phyloP scores from a whole-genome alignment of 1,140 invertebrate species.

The Mycetomoellerius zeteki region DNA sequence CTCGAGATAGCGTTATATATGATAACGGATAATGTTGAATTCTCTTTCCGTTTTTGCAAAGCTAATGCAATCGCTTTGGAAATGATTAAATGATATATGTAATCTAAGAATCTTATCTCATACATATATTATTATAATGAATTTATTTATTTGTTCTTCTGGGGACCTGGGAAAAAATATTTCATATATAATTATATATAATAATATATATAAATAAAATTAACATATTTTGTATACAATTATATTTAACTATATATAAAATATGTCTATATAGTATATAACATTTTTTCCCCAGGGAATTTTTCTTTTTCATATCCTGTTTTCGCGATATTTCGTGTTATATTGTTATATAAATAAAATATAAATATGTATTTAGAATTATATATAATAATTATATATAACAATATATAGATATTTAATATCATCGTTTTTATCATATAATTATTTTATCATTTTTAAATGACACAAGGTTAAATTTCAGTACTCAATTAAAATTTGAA shows the following conservation, averaged over 20 bases:
- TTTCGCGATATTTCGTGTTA: background rate
- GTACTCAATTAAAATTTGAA: background rate
- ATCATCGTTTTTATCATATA: background rate
- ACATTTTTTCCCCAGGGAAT: background rate
- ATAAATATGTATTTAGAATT: background rate
- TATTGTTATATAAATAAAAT: background rate
- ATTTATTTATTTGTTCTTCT: background rate
- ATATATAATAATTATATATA: background rate
- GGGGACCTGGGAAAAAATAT: too few species aligned
- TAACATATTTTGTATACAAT: too few species aligned
- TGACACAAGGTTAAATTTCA: background rate
- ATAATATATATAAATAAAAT: too few species aligned
- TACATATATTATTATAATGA: background rate
- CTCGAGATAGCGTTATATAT: background rate
- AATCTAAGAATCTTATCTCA: background rate
- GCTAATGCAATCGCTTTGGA: background rate
- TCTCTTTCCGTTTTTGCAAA: background rate
- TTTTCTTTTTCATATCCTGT: background rate
- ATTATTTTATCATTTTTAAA: background rate
- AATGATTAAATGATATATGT: background rate
- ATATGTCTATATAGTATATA: too few species aligned
- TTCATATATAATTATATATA: too few species aligned
- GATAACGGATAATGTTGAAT: background rate
- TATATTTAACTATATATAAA: too few species aligned
- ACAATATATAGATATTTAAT: too few species aligned